Evolutionary conservation across 2,888 invertebrate genomes (phyloP), one percentile per base, ranked within the genome.

Genomic region (Polyommatus iphigenia): DNA sequence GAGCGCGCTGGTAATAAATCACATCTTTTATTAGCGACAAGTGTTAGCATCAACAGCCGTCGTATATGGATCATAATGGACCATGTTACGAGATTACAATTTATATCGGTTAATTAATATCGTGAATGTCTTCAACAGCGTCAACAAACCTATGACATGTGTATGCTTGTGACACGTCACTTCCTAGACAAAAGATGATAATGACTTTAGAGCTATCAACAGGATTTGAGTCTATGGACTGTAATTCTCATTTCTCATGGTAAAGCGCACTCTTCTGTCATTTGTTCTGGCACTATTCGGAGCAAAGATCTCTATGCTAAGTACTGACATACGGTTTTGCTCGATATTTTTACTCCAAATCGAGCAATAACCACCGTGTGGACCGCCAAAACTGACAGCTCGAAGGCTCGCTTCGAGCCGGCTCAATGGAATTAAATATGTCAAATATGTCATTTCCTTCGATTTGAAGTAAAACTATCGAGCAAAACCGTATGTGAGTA

Each of bases 21-120:
- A 75, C 50, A 24, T 15, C 15, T 29, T 75, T 54, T 29, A 24
- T 75, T 54, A 50, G 29, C 29, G 75, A 24, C 75, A 75, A 20
- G 73, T 75, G 75, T 54, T 50, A 24, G 10, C 46, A 50, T 29
- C 50, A 29, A 73, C n/a, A 15, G n/a, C 29, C 7, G 29, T 8
- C 73, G 20, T 75, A 75, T 54, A 54, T 75, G 75, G 75, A 50
- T 54, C 18, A 75, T 75, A 75, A 75, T 75, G 18, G 54, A 18
- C 50, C 50, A 29, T 54, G 73, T 24, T 2, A 54, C 75, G 41
- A n/a, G 75, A 50, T 6, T 54, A 50, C 50, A 24, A 75, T 75
- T 75, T 75, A 75, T 50, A 75, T 75, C 54, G 75, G 24, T 29
- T 75, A 75, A 54, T 75, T 75, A 54, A 50, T 15, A 73, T 3